Base-by-base conservation (phyloP, 2,888 invertebrate genomes). In the Dusona sp. region DNA sequence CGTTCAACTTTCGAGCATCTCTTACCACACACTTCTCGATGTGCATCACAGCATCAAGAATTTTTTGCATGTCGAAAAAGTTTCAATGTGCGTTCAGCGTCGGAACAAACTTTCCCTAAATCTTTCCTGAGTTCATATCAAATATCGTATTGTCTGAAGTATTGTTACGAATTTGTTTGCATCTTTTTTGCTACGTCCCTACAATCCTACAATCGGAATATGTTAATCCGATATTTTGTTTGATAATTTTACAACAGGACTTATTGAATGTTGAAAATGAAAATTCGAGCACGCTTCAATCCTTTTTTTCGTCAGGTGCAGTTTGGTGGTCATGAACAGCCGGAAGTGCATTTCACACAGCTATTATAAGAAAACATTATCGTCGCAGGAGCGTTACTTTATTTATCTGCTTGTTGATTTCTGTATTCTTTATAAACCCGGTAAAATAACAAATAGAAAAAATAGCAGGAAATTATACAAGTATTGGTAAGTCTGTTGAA, bases 61-160 rank as follows among this genome's bases (percentile, higher is more conserved):
- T 54, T 38, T 68, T 57, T 79, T 36, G 65, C 72, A 57, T 68
- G 64, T 80, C 29, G n/a, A 78, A 51, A 74, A 83, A 83, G 33
- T 78, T 86, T 42, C n/a, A 77, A 73, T 77, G 61, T 74, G 22
- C 61, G 64, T 65, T 45, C 19, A 3, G 19, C 38, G 45, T 48
- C 25, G 16, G 29, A 19, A 36, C 22, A 77, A 86, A 72, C 68
- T 83, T 79, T 51, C 25, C 48, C 48, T 48, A 48, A 77, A 73
- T 36, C 78, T 79, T 25, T 16, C 16, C 16, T 25, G 13, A 38
- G n/a, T 68, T 79, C 61, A 72, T 33, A 8, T 42, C 67, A 45
- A 81, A 57, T 45, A 64, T 42, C 36, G 48, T 19, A 79, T 80
- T n/a, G 64, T 64, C 64, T 54, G 64, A 65, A 75, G 29, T 75